These are phyloP conservation scores for Aricia artaxerxes DNA, from an alignment of 2,888 invertebrate species.

Conservation along the genomic window DNA sequence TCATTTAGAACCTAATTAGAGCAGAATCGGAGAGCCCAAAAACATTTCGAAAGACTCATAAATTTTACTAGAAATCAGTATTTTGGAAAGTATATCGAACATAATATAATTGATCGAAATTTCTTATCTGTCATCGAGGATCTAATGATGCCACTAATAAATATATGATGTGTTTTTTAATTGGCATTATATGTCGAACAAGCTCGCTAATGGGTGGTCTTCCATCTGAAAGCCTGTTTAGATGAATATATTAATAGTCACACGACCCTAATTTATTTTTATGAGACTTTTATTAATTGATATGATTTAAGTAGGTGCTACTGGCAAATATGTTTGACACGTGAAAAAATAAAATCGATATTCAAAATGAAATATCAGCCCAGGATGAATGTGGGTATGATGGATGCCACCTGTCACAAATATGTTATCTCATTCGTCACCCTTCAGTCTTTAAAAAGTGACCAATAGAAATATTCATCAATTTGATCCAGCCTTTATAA, in stretches of 20 bases:
- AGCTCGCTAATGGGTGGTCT: constrained; percentile 18
- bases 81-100: not conserved
- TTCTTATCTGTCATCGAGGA: not conserved
- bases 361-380: not conserved
- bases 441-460: no score
- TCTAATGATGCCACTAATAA: constrained; percentile 1
- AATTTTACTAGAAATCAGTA: not conserved
- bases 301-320: constrained; percentile 15
- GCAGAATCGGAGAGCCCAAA: not conserved
- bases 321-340: constrained; percentile 1
- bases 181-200: constrained; percentile 16
- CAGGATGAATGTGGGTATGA: not conserved
- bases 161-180: constrained; percentile 25
- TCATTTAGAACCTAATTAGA: not conserved
- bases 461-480: no score
- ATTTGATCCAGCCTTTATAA: no score
- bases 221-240: constrained; percentile 20
- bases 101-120: constrained; percentile 13
- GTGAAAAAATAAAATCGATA: not conserved
- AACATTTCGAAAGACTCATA: not conserved
- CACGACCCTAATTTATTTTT: constrained; percentile 14
- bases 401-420: not conserved
- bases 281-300: constrained; percentile 25
- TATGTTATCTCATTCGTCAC: not conserved
- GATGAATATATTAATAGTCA: constrained; percentile 23